Conservation (phyloP, 1,140 invertebrate species). For the Sitodiplosis mosellana region DNA sequence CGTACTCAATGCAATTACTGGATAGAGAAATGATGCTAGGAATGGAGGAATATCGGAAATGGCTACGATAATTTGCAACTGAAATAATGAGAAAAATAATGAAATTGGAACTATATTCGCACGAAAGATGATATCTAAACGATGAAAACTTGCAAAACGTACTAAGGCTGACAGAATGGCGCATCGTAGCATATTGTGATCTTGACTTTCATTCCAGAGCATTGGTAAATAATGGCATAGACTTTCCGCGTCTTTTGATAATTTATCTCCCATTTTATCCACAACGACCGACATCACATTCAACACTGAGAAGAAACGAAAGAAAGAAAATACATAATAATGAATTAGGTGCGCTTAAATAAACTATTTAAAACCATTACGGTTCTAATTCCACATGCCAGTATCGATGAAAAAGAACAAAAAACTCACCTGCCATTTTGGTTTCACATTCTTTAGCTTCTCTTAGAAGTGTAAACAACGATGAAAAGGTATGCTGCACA, state of each 20-base stretch:
- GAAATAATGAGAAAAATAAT: not conserved
- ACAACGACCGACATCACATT: conserved; percentile 79
- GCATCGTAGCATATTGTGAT: conserved; percentile 80
- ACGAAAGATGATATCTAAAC: no score
- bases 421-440: conserved; percentile 56
- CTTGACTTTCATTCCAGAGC: conserved; percentile 71
- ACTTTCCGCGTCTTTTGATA: conserved; percentile 45
- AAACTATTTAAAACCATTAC: not conserved
- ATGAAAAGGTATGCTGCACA: conserved; percentile 52
- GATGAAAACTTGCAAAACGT: not conserved
- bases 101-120: not conserved
- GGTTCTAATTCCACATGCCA: not conserved
- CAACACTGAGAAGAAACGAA: conserved; percentile 63
- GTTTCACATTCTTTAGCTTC: conserved; percentile 84
- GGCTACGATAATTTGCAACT: conserved; percentile 32
- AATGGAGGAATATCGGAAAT: conserved; percentile 36
- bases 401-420: not conserved
- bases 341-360: conserved; percentile 2
- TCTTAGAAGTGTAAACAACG: conserved; percentile 68
- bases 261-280: conserved; percentile 59
- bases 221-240: conserved; percentile 68
- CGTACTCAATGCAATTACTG: conserved; percentile 61
- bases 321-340: conserved; percentile 7
- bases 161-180: conserved; percentile 75
- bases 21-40: conserved; percentile 49